Evolutionary conservation across 2,113 vertebrate species (phyloP), one percentile per base, ranked within the genome.

Genomic region (Campylomormyrus tamandua): DNA sequence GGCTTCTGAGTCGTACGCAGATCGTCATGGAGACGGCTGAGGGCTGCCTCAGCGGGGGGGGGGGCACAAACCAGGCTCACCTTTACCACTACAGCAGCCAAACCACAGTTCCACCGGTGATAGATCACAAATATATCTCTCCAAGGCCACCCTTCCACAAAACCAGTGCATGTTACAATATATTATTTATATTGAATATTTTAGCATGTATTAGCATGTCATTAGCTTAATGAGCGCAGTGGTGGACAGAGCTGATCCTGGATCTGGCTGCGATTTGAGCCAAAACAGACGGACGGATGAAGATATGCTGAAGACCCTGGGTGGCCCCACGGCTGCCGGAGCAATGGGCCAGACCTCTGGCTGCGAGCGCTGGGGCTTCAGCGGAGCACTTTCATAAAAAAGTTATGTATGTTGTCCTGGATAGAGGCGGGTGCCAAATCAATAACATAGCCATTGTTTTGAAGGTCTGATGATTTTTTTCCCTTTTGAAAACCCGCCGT

Each of bases 161-260:
- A 87, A 87, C n/a, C 50, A 87, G 48, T 53, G 50, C 50, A 53
- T 52, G 85, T 87, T 87, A 35, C 31, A 62, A 66, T 88, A n/a
- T 88, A 88, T 62, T 62, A 88, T 88, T 62, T 62, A 88, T 88
- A 62, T 21, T 45, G 87, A 58, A 88, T 88, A 88, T 88, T 88
- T 88, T 88, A 88, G 27, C 87, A 88, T 88, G 62, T 17, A 88
- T 88, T 62, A 88, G 31, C 56, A 88, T 87, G 53, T 45, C 21
- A 45, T 88, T 88, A 88, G 15, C 58, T 45, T 87, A 87, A 53
- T 62, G 87, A n/a, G 56, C 35, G 7, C 56, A 27, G 87, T 53
- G 46, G n/a, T 88, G 87, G 56, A 88, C 56, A 46, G 27, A 42
- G 31, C 19, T 62, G 35, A 24, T 88, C 53, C 58, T n/a, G 58